Evolutionary conservation across 2,888 invertebrate genomes (phyloP), one percentile per base, ranked within the genome.

Genomic region (Perizoma flavofasciatum): DNA sequence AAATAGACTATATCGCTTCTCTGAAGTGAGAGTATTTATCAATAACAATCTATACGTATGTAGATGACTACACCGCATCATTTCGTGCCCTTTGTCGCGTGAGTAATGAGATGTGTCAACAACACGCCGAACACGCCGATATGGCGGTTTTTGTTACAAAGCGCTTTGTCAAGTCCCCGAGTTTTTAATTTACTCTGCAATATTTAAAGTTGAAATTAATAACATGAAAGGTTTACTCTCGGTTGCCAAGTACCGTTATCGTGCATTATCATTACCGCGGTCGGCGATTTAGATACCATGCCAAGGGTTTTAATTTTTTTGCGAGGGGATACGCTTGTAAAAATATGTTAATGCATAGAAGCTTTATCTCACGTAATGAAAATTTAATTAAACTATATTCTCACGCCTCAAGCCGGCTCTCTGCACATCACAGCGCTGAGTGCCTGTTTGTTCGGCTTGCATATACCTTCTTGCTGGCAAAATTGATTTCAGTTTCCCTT

Each of bases 351-450:
- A 49, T 50, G 22, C 54, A 50, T 55, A 44, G 33, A 46, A 56
- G 56, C 9, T 53, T 55, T 56, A 76, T 79, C 60, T 52, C 55
- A 41, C 40, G 35, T 77, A 72, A 79, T 75, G 77, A 79, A 81
- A 73, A 82, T 85, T 86, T 86, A 84, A 86, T 87, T 86, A 85
- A 88, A 87, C 81, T 72, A 74, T 77, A 74, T 74, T 73, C 76
- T 82, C 72, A 76, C 74, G 74, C 49, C 70, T 52, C 32, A 37
- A 49, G 46, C 45, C 72, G 71, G 77, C 73, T 65, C 57, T 65
- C 63, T 64, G 63, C 47, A 64, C 65, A 53, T 70, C 68, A 41
- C 8, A 32, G 7, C 51, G 34, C 49, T 33, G 41, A 60, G 58
- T 63, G 58, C 45, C 61, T 56, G 59, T 62, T 61, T 53, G 58